Evolutionary conservation across 2,888 invertebrate species (phyloP), one percentile per base, ranked within the genome.

Genomic region (Liodrosophila aerea): DNA sequence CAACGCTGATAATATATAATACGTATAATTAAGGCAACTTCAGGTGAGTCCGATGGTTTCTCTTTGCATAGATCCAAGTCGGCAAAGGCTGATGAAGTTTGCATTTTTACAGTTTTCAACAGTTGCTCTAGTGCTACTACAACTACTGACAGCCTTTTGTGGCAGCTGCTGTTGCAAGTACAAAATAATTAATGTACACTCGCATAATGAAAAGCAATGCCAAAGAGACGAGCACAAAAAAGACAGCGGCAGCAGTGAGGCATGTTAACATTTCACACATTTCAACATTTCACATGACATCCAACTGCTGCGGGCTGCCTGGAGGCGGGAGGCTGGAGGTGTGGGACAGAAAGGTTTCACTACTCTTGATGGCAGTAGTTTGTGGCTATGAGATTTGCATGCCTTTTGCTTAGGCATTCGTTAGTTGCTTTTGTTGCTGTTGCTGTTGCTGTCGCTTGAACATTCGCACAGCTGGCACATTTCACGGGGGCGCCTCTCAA

Each of bases 161-260:
- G 53, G 63, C 52, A 54, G 47, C 59, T 41, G 53, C 62, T 71
- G 62, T 65, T 54, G 65, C 59, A 60, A 62, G 73, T 64, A 71
- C 72, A 70, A 74, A 78, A 83, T 81, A 82, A 82, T 85, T 82
- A 82, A 83, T 82, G 81, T 70, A 68, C 86, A 76, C 66, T 76
- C 84, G 74, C 81, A 74, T 82, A 82, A 82, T 85, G 81, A 85
- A 83, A 68, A 64, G 74, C 76, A 65, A 73, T 81, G 53, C 61
- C 58, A 40, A 63, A 22, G 5, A 22, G 22, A 22, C 22, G 22
- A 63, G 29, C 63, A 50, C 22, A 39, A 29, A 53, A 41, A 44
- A 30, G 52, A 51, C 36, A 37, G 54, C 45, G 51, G 41, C 52
- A 46, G 36, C 47, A 36, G 54, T 52, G 50, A 53, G 61, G 57